These are phyloP conservation scores for Dioctria linearis DNA, from an alignment of 2,888 invertebrate species.

Conservation along the genomic window DNA sequence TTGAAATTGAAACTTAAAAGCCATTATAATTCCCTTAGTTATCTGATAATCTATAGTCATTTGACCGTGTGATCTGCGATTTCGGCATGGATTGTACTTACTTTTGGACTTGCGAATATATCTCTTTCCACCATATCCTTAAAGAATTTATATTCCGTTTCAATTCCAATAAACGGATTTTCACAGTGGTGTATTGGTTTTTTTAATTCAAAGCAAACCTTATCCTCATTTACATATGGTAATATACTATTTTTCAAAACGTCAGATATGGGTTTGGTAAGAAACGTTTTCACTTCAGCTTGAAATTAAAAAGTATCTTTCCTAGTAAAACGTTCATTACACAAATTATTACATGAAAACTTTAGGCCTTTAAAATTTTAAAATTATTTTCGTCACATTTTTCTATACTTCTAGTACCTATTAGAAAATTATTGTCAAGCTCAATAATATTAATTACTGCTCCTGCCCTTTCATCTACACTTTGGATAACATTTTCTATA, in stretches of 20 bases:
- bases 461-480: not conserved
- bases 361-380: not conserved
- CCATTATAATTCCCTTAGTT: conserved; percentile 25
- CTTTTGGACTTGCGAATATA: conserved; percentile 7
- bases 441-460: not conserved
- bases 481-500: not conserved
- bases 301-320: not conserved
- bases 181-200: conserved; percentile 4
- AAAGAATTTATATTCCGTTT: conserved; percentile 35
- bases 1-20: conserved; percentile 42
- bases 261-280: conserved; percentile 7
- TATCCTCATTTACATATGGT: not conserved
- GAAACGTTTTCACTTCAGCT: not conserved
- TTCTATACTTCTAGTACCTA: not conserved
- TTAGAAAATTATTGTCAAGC: not conserved
- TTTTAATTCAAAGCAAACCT: conserved; percentile 2
- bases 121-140: conserved; percentile 2
- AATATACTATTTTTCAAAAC: conserved; percentile 22
- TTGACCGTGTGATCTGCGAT: not conserved
- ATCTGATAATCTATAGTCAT: not conserved
- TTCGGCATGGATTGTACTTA: not conserved
- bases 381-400: not conserved
- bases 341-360: conserved; percentile 2
- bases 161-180: conserved; percentile 27
- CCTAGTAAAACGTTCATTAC: not conserved